Conservation (phyloP, 2,113 vertebrate genomes). For the Petrocephalus microphthalmus region DNA sequence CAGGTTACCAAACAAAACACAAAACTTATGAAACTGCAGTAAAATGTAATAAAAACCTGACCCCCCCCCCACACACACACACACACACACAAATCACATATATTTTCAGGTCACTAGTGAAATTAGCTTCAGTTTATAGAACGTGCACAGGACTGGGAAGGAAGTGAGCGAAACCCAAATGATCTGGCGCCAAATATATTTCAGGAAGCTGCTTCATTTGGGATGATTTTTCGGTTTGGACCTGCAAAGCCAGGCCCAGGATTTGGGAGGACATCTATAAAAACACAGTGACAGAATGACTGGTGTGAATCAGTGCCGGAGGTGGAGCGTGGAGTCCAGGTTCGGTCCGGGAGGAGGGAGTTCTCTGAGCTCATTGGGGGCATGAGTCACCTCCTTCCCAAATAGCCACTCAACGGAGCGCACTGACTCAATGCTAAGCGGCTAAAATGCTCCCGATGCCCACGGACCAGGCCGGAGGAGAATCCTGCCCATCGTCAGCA, state of each 20-base stretch:
- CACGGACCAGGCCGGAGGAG: background rate
- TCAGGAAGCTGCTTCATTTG: background rate
- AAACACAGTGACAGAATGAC: background rate
- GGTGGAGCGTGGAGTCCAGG: background rate
- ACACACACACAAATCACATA: background rate
- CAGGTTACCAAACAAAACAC: background rate
- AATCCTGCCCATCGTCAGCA: background rate
- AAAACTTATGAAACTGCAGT: too few relatives aligned
- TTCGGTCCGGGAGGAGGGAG: background rate
- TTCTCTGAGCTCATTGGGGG: background rate
- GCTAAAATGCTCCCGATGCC: background rate
- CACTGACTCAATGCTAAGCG: background rate
- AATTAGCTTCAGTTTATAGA: background rate
- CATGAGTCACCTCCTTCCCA: background rate
- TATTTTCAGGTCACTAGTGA: background rate
- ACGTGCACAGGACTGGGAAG: background rate
- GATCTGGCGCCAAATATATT: background rate
- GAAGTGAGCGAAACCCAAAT: background rate
- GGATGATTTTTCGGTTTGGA: background rate
- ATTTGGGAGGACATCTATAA: constrained; percentile 1
- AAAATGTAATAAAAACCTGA: too few relatives aligned
- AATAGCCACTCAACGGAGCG: background rate
- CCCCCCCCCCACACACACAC: too few relatives aligned
- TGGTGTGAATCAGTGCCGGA: background rate
- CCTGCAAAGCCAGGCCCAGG: background rate